Evolutionary conservation across 2,888 invertebrate genomes (phyloP), one percentile per base, ranked within the genome.

Genomic region (Megalurothrips usitatus): DNA sequence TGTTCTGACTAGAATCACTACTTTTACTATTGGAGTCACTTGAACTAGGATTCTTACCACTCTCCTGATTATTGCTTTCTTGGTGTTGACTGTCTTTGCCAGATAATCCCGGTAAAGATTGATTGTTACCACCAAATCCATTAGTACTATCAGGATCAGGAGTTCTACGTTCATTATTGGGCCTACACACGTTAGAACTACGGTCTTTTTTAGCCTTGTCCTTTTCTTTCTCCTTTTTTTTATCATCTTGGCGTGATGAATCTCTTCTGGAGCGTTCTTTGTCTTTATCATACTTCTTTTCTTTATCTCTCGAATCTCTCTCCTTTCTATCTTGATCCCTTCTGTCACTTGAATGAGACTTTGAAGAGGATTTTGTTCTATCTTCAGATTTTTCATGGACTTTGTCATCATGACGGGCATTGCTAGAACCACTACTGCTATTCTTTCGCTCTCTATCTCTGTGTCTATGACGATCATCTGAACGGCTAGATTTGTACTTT

Each of bases 251-350:
- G 23, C 68, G 9, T 12, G 26, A 23, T 26, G 68, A 75, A 80
- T 82, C 82, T 68, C 79, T 82, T 47, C 79, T 82, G 26, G 63
- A 80, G 17, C 79, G 79, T 23, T 80, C 78, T 23, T 81, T 79
- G 9, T 63, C 68, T 19, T 82, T 48, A 23, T 14, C 34, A 63
- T 52, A 26, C 58, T 82, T 79, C 58, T 82, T 79, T 81, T 78
- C 12, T 26, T 6, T 17, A 28, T 80, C 78, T 75, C 80, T 81
- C 6, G 19, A 19, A 26, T 75, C 68, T 23, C n/a, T 23, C 4
- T 68, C 68, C 6, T 23, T n/a, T 23, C 23, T 4, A 23, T 68
- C 68, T 10, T 26, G 68, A 11, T 43, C 34, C 6, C 34, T 43
- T 43, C 34, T 43, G 34, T 75, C 68, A 26, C 68, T 75, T 11